Conservation (phyloP, 2,797 vertebrate genomes). For the Pyrocephalus nanus region DNA sequence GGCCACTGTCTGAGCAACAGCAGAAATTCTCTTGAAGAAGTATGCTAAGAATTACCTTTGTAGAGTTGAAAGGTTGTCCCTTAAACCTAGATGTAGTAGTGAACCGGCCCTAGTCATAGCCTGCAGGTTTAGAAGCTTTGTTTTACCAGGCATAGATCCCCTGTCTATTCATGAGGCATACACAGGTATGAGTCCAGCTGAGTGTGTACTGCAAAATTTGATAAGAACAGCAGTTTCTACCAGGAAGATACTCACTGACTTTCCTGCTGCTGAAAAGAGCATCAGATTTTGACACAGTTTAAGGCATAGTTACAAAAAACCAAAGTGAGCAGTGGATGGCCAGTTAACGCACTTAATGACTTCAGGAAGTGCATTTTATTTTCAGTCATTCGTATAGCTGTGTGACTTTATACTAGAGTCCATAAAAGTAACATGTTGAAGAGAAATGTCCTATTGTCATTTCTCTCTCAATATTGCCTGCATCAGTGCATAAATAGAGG, state of each 20-base stretch:
- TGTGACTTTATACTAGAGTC: background rate
- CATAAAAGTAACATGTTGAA: background rate
- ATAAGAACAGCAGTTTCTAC: background rate
- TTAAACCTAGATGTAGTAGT: background rate
- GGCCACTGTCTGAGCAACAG: background rate
- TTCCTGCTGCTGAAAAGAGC: background rate
- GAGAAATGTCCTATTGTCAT: background rate
- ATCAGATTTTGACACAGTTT: background rate
- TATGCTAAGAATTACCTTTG: background rate
- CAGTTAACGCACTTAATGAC: background rate
- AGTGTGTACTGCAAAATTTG: background rate
- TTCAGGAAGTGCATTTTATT: background rate
- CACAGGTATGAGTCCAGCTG: rapidly evolving
- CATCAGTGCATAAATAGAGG: background rate
- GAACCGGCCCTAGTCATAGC: background rate
- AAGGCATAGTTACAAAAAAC: background rate
- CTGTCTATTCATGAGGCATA: background rate
- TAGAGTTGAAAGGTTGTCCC: background rate
- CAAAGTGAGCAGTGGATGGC: background rate
- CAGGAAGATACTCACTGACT: background rate
- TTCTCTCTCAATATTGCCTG: background rate
- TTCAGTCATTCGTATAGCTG: background rate
- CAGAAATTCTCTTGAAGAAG: background rate
- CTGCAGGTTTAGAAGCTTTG: background rate
- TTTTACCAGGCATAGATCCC: background rate